Base-by-base conservation (phyloP, 2,113 vertebrate genomes). In the Manacus vitellinus region DNA sequence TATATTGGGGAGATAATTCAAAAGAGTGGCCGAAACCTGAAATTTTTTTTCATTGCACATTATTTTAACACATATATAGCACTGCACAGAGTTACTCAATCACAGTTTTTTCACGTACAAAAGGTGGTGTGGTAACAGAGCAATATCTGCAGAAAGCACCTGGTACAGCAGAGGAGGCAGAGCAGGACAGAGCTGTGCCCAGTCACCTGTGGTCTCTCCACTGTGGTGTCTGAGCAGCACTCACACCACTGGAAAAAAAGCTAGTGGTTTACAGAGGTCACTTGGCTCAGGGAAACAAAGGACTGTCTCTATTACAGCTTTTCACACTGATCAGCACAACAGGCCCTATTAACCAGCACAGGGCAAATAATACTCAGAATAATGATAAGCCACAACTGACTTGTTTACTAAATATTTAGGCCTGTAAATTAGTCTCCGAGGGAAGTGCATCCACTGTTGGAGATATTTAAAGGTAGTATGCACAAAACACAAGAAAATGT, bases 61-160 rank as follows among this genome's bases (percentile, higher is more conserved):
- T 58, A n/a, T n/a, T n/a, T n/a, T n/a, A n/a, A n/a, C n/a, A 18
- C 23, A 14, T 9, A 24, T n/a, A 33, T 17, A 39, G 5, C 3
- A 9, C 3, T 25, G 44, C 35, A 62, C 14, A 49, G 23, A 61
- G 25, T 23, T 59, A 13, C 23, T 10, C 44, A 35, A 6, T 2
- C 5, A 0, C 4, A 4, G 12, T 4, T 52, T 56, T 3, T 6
- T 2, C 6, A 0, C 2, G 3, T 24, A 35, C 35, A 54, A 18
- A 18, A 63, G 61, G 35, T 5, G 8, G 5, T 5, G 23, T 7
- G 43, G 56, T 17, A 35, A 85, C 56, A 19, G 10, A 85, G 66
- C 20, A n/a, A 6, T 2, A 43, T 25, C 39, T 72, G 39, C 79
- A 72, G 55, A 35, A 13, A 28, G 52, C 17, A 15, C 5, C 1